Evolutionary conservation across 2,113 vertebrate species (phyloP).

Genomic region (Trematocara nigrifrons): DNA sequence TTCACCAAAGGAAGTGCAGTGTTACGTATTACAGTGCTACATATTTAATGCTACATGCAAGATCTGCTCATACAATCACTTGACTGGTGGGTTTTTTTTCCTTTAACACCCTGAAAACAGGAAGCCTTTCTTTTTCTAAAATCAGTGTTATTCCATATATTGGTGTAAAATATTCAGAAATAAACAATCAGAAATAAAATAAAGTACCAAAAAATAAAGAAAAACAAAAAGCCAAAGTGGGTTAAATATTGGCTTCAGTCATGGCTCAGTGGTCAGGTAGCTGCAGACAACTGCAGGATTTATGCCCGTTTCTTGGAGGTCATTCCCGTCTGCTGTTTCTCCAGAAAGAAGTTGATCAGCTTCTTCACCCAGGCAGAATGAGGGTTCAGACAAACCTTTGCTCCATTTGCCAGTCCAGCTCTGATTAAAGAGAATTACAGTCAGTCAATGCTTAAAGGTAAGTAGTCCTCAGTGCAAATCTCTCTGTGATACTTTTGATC

Average conservation of each 20-base stretch:
- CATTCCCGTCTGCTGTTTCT: conserved; percentile 4
- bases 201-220: accelerated
- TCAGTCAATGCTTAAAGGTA: background rate
- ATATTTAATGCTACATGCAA: background rate
- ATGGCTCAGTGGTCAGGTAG: background rate
- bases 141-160: background rate
- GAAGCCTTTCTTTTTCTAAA: background rate
- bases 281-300: background rate
- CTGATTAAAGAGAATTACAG: conserved; percentile 27
- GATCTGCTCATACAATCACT: background rate
- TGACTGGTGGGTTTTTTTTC: background rate
- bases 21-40: background rate
- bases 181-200: background rate
- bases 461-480: background rate
- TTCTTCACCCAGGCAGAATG: conserved; percentile 67
- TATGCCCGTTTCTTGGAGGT: background rate
- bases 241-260: too few relatives aligned
- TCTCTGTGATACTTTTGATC: background rate
- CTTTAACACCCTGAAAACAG: background rate
- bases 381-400: conserved; percentile 70
- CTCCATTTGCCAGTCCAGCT: conserved; percentile 57
- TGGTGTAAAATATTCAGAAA: background rate
- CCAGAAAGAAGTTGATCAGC: conserved; percentile 58
- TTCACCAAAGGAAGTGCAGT: background rate
- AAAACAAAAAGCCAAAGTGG: background rate